These are phyloP conservation scores for Burhinus oedicnemus DNA, from an alignment of 2,113 vertebrate genomes.

Conservation along the genomic window DNA sequence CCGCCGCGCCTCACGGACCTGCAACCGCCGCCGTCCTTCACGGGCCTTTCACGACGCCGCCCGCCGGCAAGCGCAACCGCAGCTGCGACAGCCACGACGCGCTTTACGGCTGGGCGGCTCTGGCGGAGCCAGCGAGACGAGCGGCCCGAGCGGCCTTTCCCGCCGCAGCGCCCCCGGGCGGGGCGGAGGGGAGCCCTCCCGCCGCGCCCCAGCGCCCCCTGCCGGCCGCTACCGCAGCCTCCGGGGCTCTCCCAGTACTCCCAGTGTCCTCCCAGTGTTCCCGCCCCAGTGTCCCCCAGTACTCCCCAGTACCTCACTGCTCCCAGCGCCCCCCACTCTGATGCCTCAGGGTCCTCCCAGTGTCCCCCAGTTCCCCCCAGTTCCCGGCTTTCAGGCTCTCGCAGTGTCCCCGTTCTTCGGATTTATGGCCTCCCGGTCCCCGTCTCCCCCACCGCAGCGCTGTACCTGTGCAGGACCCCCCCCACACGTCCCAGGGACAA, in stretches of 20 bases:
- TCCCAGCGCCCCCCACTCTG: no score
- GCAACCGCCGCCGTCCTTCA: conserved; percentile 66
- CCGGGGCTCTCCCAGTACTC: no score
- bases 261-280: background rate
- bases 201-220: background rate
- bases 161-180: background rate
- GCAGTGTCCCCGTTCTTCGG: fast-evolving
- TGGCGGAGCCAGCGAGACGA: background rate
- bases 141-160: fast-evolving
- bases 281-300: background rate
- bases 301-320: background rate
- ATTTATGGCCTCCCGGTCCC: fast-evolving
- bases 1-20: conserved; percentile 69
- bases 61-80: background rate
- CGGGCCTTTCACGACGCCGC: background rate
- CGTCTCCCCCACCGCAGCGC: fast-evolving
- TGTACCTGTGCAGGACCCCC: background rate
- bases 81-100: background rate
- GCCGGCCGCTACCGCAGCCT: background rate
- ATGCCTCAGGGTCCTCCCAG: background rate
- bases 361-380: background rate
- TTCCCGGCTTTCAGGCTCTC: background rate
- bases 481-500: background rate
- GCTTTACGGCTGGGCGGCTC: conserved; percentile 17
- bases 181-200: fast-evolving